Conservation (phyloP, 1,140 invertebrate genomes). For the Brachionus rotundiformis region DNA sequence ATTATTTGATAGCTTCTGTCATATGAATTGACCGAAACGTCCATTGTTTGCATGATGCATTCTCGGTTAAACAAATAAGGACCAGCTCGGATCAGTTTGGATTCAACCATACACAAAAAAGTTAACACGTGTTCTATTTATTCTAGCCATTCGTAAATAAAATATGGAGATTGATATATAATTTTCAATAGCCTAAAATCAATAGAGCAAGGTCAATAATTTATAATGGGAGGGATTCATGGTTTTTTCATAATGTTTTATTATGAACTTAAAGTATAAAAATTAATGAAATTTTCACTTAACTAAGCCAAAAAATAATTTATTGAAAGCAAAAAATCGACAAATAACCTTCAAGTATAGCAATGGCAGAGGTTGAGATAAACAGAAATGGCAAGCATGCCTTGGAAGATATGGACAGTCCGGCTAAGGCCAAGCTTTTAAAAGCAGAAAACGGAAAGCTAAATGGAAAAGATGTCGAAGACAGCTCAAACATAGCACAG, state of each 20-base stretch:
- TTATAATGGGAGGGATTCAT: conserved; percentile 8
- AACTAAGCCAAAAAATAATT: background rate
- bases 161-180: conserved; percentile 22
- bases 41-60: background rate
- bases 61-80: background rate
- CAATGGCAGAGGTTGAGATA: conserved; percentile 42
- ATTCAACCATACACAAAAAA: background rate
- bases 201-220: conserved; percentile 24
- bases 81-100: background rate
- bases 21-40: background rate
- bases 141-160: conserved; percentile 6
- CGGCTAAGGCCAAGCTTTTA: conserved; percentile 6
- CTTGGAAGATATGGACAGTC: conserved; percentile 24
- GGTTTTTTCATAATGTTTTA: background rate
- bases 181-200: background rate
- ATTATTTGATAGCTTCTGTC: background rate
- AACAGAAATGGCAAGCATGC: conserved; percentile 48
- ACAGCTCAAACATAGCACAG: conserved; percentile 8
- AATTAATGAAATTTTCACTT: conserved; percentile 29
- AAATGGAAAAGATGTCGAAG: background rate
- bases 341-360: background rate
- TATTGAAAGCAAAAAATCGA: background rate
- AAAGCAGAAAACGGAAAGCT: conserved; percentile 26
- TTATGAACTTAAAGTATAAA: conserved; percentile 13
- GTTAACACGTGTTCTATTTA: conserved; percentile 13